Conservation (phyloP, 2,888 invertebrate species). For the Entomobrya multifasciata region DNA sequence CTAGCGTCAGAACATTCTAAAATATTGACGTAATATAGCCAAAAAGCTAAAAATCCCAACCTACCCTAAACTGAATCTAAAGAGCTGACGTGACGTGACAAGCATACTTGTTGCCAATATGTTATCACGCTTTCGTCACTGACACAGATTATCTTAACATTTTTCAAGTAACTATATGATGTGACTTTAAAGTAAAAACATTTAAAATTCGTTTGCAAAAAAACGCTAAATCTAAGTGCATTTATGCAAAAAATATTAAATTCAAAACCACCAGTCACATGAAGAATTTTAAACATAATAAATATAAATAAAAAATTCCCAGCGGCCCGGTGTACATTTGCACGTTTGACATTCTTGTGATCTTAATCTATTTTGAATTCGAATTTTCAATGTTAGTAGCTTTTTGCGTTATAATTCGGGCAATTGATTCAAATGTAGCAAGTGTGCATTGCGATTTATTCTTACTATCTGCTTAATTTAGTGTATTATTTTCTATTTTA, state of each 20-base stretch:
- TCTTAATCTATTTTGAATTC: constrained; percentile 43
- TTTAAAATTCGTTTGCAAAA: too few relatives aligned
- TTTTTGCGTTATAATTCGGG: too few relatives aligned
- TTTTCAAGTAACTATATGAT: neutral
- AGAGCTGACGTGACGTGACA: constrained; percentile 6
- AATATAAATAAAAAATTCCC: constrained; percentile 16
- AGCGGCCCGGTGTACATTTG: neutral
- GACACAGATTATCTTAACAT: constrained; percentile 54
- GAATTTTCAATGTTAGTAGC: too few relatives aligned
- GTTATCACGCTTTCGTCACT: constrained; percentile 35
- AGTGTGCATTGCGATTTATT: too few relatives aligned
- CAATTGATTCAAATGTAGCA: too few relatives aligned
- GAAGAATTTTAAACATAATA: constrained; percentile 42
- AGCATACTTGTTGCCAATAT: constrained; percentile 36
- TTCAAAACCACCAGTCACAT: neutral
- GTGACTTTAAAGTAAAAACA: neutral
- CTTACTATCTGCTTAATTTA: too few relatives aligned
- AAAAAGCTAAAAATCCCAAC: constrained; percentile 42
- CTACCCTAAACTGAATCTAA: constrained; percentile 53
- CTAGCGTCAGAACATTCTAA: constrained; percentile 7
- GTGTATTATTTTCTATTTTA: too few relatives aligned
- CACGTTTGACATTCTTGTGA: constrained; percentile 46
- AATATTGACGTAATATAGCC: constrained; percentile 41
- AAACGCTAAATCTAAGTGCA: too few relatives aligned
- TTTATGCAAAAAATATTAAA: neutral